These are phyloP conservation scores for Stegostoma tigrinum DNA, from an alignment of 2,113 vertebrate genomes.

Conservation along the genomic window DNA sequence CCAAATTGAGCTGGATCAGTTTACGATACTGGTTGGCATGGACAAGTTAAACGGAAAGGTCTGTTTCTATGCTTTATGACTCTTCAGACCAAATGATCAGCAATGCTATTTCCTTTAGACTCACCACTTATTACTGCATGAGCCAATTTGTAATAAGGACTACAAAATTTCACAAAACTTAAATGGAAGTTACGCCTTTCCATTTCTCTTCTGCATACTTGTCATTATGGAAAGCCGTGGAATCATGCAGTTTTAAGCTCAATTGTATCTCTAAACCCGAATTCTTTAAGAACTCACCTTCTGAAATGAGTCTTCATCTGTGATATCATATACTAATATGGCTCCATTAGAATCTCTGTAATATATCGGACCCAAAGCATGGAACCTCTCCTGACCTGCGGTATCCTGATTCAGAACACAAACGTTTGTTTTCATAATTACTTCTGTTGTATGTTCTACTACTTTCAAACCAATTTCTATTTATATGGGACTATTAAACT, in stretches of 20 bases:
- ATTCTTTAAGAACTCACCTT: slow-evolving; percentile 63
- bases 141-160: neutral
- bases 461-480: neutral
- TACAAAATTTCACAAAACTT: neutral
- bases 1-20: too few relatives aligned
- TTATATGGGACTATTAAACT: neutral
- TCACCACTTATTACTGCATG: neutral
- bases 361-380: slow-evolving; percentile 95
- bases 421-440: neutral
- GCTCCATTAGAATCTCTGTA: slow-evolving; percentile 98
- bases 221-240: neutral
- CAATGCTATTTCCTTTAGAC: neutral
- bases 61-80: neutral
- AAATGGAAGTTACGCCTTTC: neutral
- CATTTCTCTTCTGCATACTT: neutral
- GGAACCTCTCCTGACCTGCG: slow-evolving; percentile 94
- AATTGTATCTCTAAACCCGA: neutral
- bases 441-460: neutral
- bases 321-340: slow-evolving; percentile 93
- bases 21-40: too few relatives aligned
- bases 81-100: too few relatives aligned
- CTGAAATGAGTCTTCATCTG: slow-evolving; percentile 97
- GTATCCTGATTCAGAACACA: slow-evolving; percentile 71
- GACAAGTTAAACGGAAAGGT: too few relatives aligned
- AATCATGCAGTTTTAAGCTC: neutral